These are phyloP conservation scores for Semotilus atromaculatus DNA, from an alignment of 2,797 vertebrate species.

Conservation along the genomic window DNA sequence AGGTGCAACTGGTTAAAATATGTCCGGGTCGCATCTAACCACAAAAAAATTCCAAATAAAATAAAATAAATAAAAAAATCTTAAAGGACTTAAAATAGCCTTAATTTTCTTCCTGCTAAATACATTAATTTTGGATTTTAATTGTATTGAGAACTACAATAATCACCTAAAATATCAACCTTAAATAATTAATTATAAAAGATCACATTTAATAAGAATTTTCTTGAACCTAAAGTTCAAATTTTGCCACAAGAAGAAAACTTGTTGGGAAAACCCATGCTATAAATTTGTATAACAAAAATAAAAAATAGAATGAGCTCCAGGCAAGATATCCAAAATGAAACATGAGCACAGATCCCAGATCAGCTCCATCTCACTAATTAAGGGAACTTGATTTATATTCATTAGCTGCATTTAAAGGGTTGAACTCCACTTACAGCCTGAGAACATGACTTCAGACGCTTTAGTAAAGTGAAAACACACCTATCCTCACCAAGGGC, in stretches of 20 bases:
- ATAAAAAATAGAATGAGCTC: background rate
- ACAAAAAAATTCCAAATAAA: background rate
- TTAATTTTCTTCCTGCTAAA: background rate
- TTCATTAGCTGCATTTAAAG: background rate
- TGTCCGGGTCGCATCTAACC: background rate
- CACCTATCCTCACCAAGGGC: background rate
- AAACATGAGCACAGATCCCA: background rate
- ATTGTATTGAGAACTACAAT: background rate
- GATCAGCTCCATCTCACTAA: too few relatives aligned
- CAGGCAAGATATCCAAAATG: background rate
- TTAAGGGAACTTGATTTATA: background rate
- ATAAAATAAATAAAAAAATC: background rate
- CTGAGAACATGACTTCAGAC: background rate
- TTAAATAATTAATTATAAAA: background rate
- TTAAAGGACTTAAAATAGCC: background rate
- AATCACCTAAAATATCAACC: background rate
- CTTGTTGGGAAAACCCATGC: background rate
- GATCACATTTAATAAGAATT: background rate
- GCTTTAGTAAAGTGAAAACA: background rate
- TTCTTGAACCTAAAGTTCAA: background rate
- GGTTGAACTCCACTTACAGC: too few relatives aligned
- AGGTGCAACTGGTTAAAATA: background rate
- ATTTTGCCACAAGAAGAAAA: background rate
- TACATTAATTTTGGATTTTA: background rate
- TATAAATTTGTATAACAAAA: background rate